phyloP scores from a whole-genome alignment of 2,888 invertebrate genomes.

The Diploptera punctata region DNA sequence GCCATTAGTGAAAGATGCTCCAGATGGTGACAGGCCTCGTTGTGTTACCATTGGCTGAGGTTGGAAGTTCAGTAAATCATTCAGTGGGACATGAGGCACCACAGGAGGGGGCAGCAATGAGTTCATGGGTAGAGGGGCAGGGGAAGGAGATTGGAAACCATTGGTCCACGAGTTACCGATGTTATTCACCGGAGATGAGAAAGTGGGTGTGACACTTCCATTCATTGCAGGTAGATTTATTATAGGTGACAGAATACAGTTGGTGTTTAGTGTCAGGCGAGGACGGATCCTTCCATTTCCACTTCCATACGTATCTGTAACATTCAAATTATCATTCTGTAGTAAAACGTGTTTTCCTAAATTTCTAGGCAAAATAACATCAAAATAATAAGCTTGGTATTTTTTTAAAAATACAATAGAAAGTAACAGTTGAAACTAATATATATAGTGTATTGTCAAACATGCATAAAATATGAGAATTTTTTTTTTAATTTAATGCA shows the following conservation, averaged over 20 bases:
- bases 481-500: no score
- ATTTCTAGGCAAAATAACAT: no score
- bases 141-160: background rate
- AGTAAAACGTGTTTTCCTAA: no score
- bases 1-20: no score
- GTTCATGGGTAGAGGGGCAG: background rate
- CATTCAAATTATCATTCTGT: no score
- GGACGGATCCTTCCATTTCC: background rate
- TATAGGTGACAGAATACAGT: background rate
- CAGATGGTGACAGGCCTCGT: no score
- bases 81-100: background rate
- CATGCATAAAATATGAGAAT: no score
- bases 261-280: background rate
- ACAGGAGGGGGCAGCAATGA: background rate
- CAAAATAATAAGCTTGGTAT: no score
- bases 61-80: background rate
- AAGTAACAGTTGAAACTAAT: no score
- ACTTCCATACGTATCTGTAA: conserved; percentile 2
- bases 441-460: no score
- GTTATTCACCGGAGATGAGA: background rate
- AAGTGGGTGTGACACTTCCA: background rate
- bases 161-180: conserved; percentile 1
- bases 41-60: conserved; percentile 4
- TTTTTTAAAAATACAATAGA: no score
- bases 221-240: background rate